Conservation (phyloP, 2,888 invertebrate species). For the Polydrusus pterygomalis region DNA sequence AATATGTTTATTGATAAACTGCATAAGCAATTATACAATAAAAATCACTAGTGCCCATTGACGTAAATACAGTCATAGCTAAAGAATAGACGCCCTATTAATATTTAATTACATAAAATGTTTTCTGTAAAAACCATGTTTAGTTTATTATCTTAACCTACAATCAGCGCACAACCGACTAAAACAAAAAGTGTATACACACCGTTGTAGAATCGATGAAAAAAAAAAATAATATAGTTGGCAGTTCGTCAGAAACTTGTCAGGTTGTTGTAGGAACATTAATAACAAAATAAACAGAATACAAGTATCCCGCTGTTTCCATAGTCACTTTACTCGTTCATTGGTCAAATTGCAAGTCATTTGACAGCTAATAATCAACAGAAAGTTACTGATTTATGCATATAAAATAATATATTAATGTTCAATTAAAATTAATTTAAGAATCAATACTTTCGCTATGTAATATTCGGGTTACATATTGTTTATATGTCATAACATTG, state of each 20-base stretch:
- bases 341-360: constrained; percentile 53
- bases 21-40: too few species aligned
- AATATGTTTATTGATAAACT: too few species aligned
- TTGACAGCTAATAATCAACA: constrained; percentile 56
- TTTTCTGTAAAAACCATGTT: constrained; percentile 19
- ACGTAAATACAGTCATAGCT: not conserved
- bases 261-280: constrained; percentile 49
- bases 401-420: constrained; percentile 26
- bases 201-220: constrained; percentile 24
- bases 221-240: constrained; percentile 32
- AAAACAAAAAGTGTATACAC: constrained; percentile 28
- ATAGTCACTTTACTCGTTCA: constrained; percentile 49
- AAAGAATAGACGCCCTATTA: not conserved
- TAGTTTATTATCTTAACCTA: not conserved
- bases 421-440: constrained; percentile 19
- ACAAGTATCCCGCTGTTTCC: constrained; percentile 45
- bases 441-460: constrained; percentile 3
- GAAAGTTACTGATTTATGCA: constrained; percentile 28
- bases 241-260: constrained; percentile 46
- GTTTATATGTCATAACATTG: not conserved
- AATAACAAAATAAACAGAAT: constrained; percentile 53
- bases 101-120: constrained; percentile 25
- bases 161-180: constrained; percentile 16
- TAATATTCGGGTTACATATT: not conserved
- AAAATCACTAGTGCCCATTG: too few species aligned